Percentiles rank a stretch among this genome's conserved stretches.
Evolutionary conservation across 2,888 invertebrate genomes (phyloP).

Genomic region (Margaritifera margaritifera): DNA sequence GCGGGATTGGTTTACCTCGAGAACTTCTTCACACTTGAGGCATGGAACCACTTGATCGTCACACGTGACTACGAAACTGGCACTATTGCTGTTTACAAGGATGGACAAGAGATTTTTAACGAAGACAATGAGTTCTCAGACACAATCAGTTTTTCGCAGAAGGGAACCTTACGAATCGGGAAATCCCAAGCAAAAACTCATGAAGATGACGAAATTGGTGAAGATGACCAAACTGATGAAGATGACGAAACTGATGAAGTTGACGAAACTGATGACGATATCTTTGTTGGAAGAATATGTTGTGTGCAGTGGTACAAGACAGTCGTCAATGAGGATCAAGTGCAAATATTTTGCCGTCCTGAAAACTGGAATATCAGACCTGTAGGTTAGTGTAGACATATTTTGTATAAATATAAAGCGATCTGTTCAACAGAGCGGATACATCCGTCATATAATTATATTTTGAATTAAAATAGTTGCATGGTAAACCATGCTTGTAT

Average conservation of each 20-base stretch:
- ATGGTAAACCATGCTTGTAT: too few species aligned
- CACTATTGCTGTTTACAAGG: slow-evolving; percentile 28
- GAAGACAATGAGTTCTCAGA: slow-evolving; percentile 41
- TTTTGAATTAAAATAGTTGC: too few species aligned
- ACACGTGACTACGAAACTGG: slow-evolving; percentile 32
- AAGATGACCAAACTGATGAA: too few species aligned
- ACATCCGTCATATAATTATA: too few species aligned
- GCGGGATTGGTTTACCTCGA: slow-evolving; percentile 41
- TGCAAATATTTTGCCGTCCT: slow-evolving; percentile 18
- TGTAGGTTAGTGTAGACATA: too few species aligned
- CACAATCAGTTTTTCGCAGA: slow-evolving; percentile 34
- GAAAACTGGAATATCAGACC: slow-evolving; percentile 14
- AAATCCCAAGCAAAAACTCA: too few species aligned
- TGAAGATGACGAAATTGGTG: too few species aligned
- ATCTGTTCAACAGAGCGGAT: too few species aligned
- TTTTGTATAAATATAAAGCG: too few species aligned
- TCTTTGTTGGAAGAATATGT: slow-evolving; percentile 29
- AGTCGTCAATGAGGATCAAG: slow-evolving; percentile 3
- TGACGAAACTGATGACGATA: slow-evolving; percentile 33
- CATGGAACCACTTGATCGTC: slow-evolving; percentile 33
- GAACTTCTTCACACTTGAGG: slow-evolving; percentile 26
- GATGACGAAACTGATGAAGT: too few species aligned
- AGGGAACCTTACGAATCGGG: slow-evolving; percentile 31
- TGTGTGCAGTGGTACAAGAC: slow-evolving; percentile 29
- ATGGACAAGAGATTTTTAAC: slow-evolving; percentile 30